Evolutionary conservation across 2,797 vertebrate genomes (phyloP).

Genomic region (Morelia viridis): DNA sequence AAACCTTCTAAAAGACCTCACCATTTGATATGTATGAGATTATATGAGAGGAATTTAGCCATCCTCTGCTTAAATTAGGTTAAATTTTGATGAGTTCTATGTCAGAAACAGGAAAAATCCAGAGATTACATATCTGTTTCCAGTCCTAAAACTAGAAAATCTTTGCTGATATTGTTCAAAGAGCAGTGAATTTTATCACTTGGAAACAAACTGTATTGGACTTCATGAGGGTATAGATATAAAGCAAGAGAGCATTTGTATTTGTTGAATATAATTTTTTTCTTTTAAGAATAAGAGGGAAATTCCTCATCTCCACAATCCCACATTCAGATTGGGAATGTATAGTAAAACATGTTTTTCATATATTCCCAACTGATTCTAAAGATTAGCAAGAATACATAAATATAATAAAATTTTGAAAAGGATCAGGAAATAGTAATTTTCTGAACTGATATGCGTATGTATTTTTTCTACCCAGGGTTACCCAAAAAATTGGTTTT

Average conservation of each 20-base stretch:
- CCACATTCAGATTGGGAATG: neutral
- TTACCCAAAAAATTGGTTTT: conserved; percentile 77
- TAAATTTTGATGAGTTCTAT: neutral
- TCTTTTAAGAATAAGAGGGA: neutral
- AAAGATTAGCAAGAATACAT: neutral
- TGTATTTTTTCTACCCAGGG: conserved; percentile 39
- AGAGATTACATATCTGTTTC: neutral
- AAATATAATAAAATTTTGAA: neutral
- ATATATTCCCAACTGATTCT: neutral
- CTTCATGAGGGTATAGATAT: neutral
- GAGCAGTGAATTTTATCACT: neutral
- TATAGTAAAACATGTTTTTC: neutral
- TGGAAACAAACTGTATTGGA: neutral
- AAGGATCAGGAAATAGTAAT: neutral
- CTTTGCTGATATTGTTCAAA: neutral
- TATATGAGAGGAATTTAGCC: neutral
- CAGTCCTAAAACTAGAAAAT: neutral
- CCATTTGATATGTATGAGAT: neutral
- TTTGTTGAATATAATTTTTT: neutral
- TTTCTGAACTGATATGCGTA: conserved; percentile 12
- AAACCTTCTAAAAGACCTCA: neutral
- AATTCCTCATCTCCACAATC: neutral
- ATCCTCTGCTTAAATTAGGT: neutral
- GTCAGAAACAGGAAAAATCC: neutral
- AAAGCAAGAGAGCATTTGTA: neutral